Evolutionary conservation across 2,888 invertebrate genomes (phyloP).

Genomic region (Drosophila mercatorum): DNA sequence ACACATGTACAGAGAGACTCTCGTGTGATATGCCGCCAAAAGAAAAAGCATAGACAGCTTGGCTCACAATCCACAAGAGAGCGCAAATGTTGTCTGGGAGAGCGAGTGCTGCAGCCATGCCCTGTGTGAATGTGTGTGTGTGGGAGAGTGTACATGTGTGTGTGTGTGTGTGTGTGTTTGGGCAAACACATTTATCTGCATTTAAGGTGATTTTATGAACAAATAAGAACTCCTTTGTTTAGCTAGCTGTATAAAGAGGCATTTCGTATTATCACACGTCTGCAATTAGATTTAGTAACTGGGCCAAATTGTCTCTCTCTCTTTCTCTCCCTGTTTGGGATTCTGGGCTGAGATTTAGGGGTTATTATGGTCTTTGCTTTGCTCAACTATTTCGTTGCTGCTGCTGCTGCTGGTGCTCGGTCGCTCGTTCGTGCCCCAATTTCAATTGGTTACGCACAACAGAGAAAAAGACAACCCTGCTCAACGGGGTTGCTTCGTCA

Average conservation of each 20-base stretch:
- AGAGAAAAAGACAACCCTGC: constrained; percentile 61
- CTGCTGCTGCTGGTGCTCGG: constrained; percentile 34
- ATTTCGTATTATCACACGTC: constrained; percentile 63
- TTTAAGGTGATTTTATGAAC: constrained; percentile 45
- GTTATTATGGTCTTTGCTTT: constrained; percentile 77
- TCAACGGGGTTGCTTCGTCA: constrained; percentile 50
- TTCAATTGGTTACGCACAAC: constrained; percentile 79
- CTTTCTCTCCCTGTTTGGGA: constrained; percentile 26
- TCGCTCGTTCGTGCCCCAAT: constrained; percentile 60
- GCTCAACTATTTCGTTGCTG: constrained; percentile 72
- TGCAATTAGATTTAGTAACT: constrained; percentile 77
- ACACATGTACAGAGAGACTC: constrained; percentile 50
- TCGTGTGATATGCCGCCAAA: constrained; percentile 74
- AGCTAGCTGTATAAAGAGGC: constrained; percentile 16
- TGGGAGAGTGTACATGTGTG: neutral
- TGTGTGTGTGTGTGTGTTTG: constrained; percentile 17
- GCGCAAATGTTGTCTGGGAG: constrained; percentile 59
- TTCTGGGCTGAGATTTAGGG: constrained; percentile 65
- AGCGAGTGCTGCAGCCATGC: constrained; percentile 34
- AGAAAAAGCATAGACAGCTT: constrained; percentile 81
- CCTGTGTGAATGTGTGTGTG: constrained; percentile 1
- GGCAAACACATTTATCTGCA: constrained; percentile 45
- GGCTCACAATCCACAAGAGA: constrained; percentile 61
- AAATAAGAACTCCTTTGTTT: constrained; percentile 49
- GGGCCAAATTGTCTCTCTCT: constrained; percentile 66